These are phyloP conservation scores for Zingel zingel DNA, from an alignment of 2,113 vertebrate species.

Conservation along the genomic window DNA sequence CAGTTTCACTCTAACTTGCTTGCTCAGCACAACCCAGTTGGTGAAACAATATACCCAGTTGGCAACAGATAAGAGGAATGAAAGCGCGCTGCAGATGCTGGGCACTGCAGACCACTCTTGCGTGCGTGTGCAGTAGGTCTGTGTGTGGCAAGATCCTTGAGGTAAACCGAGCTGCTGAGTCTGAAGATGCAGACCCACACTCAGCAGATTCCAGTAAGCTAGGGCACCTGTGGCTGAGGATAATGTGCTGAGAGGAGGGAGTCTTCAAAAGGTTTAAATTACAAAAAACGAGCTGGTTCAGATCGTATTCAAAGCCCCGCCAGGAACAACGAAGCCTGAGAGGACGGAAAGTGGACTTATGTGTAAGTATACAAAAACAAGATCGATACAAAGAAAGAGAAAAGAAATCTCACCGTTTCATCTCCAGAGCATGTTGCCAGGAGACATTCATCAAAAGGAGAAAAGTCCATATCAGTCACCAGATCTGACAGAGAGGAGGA, in stretches of 20 bases:
- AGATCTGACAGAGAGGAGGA: slow-evolving; percentile 83
- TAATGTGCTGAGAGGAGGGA: slow-evolving; percentile 38
- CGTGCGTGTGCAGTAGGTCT: background rate
- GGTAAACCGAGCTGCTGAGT: slow-evolving; percentile 68
- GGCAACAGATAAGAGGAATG: slow-evolving; percentile 36
- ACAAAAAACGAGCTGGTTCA: slow-evolving; percentile 31
- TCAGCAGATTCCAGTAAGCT: slow-evolving; percentile 65
- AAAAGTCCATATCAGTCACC: slow-evolving; percentile 95
- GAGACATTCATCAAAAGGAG: slow-evolving; percentile 92
- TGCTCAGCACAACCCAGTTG: slow-evolving; percentile 16
- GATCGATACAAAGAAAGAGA: background rate
- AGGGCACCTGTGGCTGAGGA: slow-evolving; percentile 52
- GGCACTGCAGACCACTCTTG: slow-evolving; percentile 10
- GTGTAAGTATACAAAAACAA: slow-evolving; percentile 7
- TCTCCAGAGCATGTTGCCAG: slow-evolving; percentile 93
- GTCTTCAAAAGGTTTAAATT: slow-evolving; percentile 45
- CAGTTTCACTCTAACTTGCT: slow-evolving; percentile 18
- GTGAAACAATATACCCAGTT: slow-evolving; percentile 9
- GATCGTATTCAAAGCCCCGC: slow-evolving; percentile 11
- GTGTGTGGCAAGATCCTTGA: slow-evolving; percentile 40
- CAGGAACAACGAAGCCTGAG: slow-evolving; percentile 35
- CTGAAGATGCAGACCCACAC: slow-evolving; percentile 40
- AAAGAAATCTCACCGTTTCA: slow-evolving; percentile 84
- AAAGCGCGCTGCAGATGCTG: slow-evolving; percentile 34
- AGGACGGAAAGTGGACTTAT: slow-evolving; percentile 3